Evolutionary conservation across 1,140 invertebrate species (phyloP).

Genomic region (Galleria mellonella): DNA sequence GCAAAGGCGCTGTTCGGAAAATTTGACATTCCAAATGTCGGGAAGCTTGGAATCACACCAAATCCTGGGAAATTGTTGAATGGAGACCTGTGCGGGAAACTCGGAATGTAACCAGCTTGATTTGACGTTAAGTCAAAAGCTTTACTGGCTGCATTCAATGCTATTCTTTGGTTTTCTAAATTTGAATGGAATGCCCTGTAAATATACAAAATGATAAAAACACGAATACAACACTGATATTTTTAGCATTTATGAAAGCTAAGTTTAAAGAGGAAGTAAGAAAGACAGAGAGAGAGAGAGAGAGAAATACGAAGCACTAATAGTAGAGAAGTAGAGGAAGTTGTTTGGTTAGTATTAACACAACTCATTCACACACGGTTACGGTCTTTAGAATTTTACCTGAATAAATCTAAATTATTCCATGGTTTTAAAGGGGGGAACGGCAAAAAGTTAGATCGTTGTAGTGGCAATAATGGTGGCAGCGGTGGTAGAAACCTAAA

Average conservation of each 20-base stretch:
- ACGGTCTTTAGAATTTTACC: slow-evolving; percentile 8
- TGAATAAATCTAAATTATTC: slow-evolving; percentile 7
- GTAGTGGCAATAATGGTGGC: slow-evolving; percentile 11
- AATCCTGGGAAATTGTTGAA: slow-evolving; percentile 28
- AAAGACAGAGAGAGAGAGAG: background rate
- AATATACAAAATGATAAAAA: slow-evolving; percentile 26
- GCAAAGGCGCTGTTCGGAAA: slow-evolving; percentile 44
- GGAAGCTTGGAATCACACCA: slow-evolving; percentile 14
- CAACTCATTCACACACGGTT: background rate
- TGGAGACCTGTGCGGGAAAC: slow-evolving; percentile 49
- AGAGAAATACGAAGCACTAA: background rate
- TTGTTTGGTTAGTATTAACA: background rate
- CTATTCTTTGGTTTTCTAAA: slow-evolving; percentile 43
- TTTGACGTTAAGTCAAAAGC: slow-evolving; percentile 60
- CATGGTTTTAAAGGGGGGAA: background rate
- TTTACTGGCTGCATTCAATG: slow-evolving; percentile 48
- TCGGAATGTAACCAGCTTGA: slow-evolving; percentile 40
- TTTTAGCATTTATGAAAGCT: slow-evolving; percentile 1
- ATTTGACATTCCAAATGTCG: slow-evolving; percentile 8
- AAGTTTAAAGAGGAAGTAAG: too few species aligned
- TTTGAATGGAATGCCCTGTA: slow-evolving; percentile 60
- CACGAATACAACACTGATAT: slow-evolving; percentile 4
- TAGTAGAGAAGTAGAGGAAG: slow-evolving; percentile 2
- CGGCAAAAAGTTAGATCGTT: background rate
- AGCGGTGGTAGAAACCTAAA: slow-evolving; percentile 6